phyloP scores from a whole-genome alignment of 2,888 invertebrate species.

The Panzeria rudis region DNA sequence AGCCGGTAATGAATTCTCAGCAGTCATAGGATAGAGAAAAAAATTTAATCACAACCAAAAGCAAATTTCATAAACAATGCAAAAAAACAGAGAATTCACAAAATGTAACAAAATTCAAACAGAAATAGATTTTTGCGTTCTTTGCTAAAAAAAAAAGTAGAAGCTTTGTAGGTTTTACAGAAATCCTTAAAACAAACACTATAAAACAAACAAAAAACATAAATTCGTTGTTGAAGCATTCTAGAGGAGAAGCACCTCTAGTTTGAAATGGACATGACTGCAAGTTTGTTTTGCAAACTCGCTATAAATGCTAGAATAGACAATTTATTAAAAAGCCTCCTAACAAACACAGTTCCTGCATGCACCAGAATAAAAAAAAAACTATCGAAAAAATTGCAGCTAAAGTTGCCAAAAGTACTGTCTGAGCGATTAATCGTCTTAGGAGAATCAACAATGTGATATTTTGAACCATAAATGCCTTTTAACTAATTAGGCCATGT shows the following conservation, averaged over 20 bases:
- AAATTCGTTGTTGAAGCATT: neutral
- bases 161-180: constrained; percentile 2
- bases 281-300: constrained; percentile 44
- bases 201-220: constrained; percentile 15
- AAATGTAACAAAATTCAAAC: neutral
- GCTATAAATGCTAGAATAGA: constrained; percentile 28
- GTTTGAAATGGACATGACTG: constrained; percentile 30
- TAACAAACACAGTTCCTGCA: neutral
- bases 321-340: constrained; percentile 55
- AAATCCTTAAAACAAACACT: constrained; percentile 57
- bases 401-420: constrained; percentile 25
- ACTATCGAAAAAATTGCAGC: neutral
- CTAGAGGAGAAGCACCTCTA: neutral
- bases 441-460: constrained; percentile 28
- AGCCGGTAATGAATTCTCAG: constrained; percentile 65
- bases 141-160: neutral
- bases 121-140: constrained; percentile 46
- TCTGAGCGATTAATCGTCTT: constrained; percentile 51
- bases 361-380: neutral
- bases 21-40: neutral
- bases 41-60: constrained; percentile 1
- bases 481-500: constrained; percentile 10
- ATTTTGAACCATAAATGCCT: constrained; percentile 4
- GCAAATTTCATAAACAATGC: neutral
- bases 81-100: neutral